These are phyloP conservation scores for Calosoma granatense DNA, from an alignment of 1,140 invertebrate genomes.

Conservation along the genomic window DNA sequence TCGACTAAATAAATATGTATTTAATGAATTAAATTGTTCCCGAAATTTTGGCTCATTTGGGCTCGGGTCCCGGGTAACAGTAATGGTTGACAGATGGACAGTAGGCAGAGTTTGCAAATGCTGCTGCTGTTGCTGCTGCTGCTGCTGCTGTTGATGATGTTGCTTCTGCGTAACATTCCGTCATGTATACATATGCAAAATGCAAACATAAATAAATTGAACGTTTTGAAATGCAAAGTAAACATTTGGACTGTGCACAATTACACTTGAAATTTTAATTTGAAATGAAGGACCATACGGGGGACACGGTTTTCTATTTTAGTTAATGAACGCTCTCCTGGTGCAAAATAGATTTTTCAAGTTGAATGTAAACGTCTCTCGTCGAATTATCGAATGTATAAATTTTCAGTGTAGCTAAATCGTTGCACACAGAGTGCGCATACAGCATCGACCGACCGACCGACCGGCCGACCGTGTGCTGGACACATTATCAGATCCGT, in stretches of 20 bases:
- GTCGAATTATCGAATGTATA: background rate
- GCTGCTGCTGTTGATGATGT: no score
- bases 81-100: no score
- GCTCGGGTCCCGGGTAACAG: background rate
- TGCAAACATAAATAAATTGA: slow-evolving; percentile 7
- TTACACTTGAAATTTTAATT: slow-evolving; percentile 8
- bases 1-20: background rate
- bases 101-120: no score
- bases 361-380: no score
- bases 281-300: background rate
- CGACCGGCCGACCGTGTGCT: background rate
- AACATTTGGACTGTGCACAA: slow-evolving; percentile 6
- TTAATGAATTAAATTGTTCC: background rate
- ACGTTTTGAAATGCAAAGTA: slow-evolving; percentile 6
- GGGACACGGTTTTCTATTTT: slow-evolving; percentile 4
- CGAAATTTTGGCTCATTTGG: background rate
- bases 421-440: no score
- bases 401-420: background rate
- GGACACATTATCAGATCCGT: background rate
- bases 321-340: background rate
- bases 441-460: no score
- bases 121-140: no score
- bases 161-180: no score
- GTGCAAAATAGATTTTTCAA: background rate
- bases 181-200: slow-evolving; percentile 4